Evolutionary conservation across 2,113 vertebrate genomes (phyloP).

Genomic region (Oostethus manadensis): DNA sequence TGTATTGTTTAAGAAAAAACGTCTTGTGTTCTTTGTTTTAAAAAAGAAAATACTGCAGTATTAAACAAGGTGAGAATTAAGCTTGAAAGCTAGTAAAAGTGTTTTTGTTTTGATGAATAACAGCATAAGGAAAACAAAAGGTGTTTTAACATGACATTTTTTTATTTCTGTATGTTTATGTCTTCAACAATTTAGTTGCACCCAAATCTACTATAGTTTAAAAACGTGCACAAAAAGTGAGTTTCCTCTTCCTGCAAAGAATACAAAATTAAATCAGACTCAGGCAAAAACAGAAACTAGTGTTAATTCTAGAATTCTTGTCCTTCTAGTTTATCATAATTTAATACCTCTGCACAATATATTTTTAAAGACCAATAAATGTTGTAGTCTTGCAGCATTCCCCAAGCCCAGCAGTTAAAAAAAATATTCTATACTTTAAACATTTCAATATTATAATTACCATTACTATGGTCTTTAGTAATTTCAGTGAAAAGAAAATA

Average conservation of each 20-base stretch:
- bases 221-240: conserved; percentile 80
- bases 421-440: conserved; percentile 81
- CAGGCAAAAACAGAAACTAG: conserved; percentile 76
- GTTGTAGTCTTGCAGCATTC: conserved; percentile 67
- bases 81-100: neutral
- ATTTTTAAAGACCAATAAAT: conserved; percentile 66
- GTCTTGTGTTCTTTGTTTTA: conserved; percentile 34
- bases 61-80: neutral
- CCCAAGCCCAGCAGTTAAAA: conserved; percentile 74
- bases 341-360: conserved; percentile 69
- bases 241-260: conserved; percentile 77
- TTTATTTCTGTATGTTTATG: conserved; percentile 77
- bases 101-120: neutral
- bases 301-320: conserved; percentile 71
- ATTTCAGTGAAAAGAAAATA: conserved; percentile 67
- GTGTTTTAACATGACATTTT: conserved; percentile 73
- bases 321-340: conserved; percentile 70
- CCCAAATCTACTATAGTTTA: conserved; percentile 79
- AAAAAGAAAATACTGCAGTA: neutral
- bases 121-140: neutral
- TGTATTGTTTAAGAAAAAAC: conserved; percentile 64
- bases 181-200: conserved; percentile 76
- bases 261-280: conserved; percentile 78
- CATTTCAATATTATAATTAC: conserved; percentile 66
- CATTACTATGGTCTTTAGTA: conserved; percentile 60